Conservation (phyloP, 2,113 vertebrate genomes). For the Pandion haliaetus region DNA sequence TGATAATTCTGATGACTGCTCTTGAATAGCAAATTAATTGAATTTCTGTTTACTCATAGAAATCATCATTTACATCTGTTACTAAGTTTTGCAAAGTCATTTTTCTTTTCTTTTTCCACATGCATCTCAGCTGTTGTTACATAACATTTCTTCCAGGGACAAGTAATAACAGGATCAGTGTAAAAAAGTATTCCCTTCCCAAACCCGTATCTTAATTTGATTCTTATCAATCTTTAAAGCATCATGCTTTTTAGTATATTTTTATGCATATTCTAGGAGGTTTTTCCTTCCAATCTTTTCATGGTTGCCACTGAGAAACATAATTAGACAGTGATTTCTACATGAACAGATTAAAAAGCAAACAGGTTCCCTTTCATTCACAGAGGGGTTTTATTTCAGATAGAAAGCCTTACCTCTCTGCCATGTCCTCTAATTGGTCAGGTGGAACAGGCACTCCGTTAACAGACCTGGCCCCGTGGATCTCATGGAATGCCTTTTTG, state of each 20-base stretch:
- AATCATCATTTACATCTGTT: background rate
- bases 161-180: slow-evolving; percentile 54
- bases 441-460: slow-evolving; percentile 92
- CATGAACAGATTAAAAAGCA: background rate
- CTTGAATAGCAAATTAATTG: background rate
- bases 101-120: slow-evolving; percentile 53
- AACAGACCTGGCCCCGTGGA: slow-evolving; percentile 89
- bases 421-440: slow-evolving; percentile 97
- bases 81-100: slow-evolving; percentile 66
- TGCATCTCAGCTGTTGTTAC: slow-evolving; percentile 63
- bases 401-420: slow-evolving; percentile 84
- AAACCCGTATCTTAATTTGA: background rate
- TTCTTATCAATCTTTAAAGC: background rate
- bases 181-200: slow-evolving; percentile 16
- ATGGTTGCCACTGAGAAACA: background rate
- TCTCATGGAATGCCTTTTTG: slow-evolving; percentile 93
- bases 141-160: slow-evolving; percentile 64
- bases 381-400: background rate
- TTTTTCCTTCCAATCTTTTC: background rate
- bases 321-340: background rate
- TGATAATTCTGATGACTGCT: background rate
- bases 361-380: background rate
- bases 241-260: background rate
- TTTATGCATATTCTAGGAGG: background rate
- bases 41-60: slow-evolving; percentile 17